Conservation (phyloP, 2,113 vertebrate species). For the Pithys albifrons region DNA sequence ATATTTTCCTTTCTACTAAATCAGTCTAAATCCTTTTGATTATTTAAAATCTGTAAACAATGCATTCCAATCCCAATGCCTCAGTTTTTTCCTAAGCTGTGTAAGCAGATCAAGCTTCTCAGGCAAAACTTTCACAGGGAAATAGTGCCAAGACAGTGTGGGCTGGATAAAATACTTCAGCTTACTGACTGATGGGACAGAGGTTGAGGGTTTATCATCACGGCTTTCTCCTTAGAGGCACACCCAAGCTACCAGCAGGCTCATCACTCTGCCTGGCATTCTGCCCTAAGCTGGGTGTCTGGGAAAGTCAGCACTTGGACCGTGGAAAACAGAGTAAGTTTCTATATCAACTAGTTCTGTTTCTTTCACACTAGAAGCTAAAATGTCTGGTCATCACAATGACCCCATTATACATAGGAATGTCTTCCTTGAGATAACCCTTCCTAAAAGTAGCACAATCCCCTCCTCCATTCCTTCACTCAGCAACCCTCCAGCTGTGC, state of each 20-base stretch:
- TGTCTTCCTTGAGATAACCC: background rate
- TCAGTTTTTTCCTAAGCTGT: background rate
- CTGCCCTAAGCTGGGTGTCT: background rate
- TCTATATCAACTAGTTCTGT: background rate
- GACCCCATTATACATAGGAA: background rate
- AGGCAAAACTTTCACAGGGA: background rate
- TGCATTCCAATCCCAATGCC: background rate
- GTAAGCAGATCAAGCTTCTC: background rate
- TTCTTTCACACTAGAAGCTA: background rate
- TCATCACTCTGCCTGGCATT: background rate
- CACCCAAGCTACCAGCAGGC: background rate
- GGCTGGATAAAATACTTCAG: background rate
- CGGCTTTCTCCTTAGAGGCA: background rate
- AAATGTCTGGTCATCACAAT: background rate
- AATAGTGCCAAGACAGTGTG: background rate
- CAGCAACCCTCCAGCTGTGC: background rate
- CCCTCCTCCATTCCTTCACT: background rate
- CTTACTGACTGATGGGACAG: background rate
- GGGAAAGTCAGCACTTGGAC: background rate
- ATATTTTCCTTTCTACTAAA: background rate
- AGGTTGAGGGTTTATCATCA: background rate
- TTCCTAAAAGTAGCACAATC: background rate
- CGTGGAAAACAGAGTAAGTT: background rate
- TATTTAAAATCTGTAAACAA: background rate
- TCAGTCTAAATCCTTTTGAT: background rate